phyloP scores from a whole-genome alignment of 1,140 invertebrate genomes.

The Zelostemma sp. region DNA sequence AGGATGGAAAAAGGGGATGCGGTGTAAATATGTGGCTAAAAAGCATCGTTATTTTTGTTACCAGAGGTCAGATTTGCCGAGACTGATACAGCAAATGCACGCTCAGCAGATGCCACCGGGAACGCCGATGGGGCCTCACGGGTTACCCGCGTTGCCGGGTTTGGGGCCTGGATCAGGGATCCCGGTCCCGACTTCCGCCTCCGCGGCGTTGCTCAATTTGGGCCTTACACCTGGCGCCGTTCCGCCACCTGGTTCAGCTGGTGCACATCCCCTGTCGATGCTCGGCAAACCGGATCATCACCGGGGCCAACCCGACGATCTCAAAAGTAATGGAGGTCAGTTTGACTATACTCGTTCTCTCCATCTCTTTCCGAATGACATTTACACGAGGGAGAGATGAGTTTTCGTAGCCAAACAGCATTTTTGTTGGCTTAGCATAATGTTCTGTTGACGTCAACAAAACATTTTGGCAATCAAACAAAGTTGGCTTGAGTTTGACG shows the following conservation, averaged over 20 bases:
- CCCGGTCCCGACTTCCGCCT: conserved; percentile 66
- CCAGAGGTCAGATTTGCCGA: conserved; percentile 81
- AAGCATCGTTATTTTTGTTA: conserved; percentile 68
- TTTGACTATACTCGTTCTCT: too few species aligned
- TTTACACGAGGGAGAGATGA: too few species aligned
- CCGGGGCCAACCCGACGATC: conserved; percentile 73
- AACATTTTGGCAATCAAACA: too few species aligned
- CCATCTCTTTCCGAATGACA: too few species aligned
- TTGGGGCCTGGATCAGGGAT: conserved; percentile 64
- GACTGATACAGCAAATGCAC: conserved; percentile 90
- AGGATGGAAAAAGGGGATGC: too few species aligned
- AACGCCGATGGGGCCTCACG: conserved; percentile 76
- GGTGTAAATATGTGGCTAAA: too few species aligned
- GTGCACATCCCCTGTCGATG: conserved; percentile 76
- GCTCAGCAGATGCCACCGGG: conserved; percentile 87
- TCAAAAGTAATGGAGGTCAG: conserved; percentile 79
- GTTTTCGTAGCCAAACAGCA: too few species aligned
- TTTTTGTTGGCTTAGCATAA: too few species aligned
- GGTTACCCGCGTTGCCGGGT: conserved; percentile 64
- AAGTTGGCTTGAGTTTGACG: too few species aligned
- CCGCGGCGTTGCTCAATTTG: conserved; percentile 62
- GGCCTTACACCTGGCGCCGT: conserved; percentile 72
- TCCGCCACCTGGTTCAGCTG: conserved; percentile 64
- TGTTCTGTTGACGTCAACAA: too few species aligned
- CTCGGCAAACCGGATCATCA: conserved; percentile 79